Evolutionary conservation across 37 sponge, comb jelly and placozoan species (phyloP), one percentile per base, ranked within the genome.

Genomic region (Trichoplax adhaerens): DNA sequence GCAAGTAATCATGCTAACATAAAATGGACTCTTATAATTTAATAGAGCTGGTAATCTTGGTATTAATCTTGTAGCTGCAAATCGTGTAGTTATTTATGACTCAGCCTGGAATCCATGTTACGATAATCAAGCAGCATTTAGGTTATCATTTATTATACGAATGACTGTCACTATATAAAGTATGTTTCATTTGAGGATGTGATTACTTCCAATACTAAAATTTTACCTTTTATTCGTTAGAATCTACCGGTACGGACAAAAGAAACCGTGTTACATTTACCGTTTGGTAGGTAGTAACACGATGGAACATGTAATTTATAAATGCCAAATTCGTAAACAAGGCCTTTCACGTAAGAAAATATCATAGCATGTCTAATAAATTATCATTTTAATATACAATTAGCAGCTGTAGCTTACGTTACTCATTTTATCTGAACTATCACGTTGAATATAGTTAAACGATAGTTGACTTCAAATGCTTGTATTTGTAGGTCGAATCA

Each of bases 91-190:
- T 4, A 83, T 96, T 7, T 51, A 88, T 72, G 98, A 96, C 58
- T 93, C 91, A 12, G 88, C 98, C 0, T 96, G 98, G 98, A 96
- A 96, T 62, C 98, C 98, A 49, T 96, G 98, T 64, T 86, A 96
- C 73, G 98, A 96, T 68, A 82, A 87, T 0, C 98, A 96, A 80
- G 98, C 98, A 47, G 90, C 91, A 4, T 96, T 93, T 71, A 79
- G 87, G 83, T 82, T 55, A 50, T 55, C 2, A 8, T 56, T 70
- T 5, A 4, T 56, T 70, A 58, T 29, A 5, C 4, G 72, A 29
- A 29, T 29, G 29, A 29, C 29, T 29, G 29, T 29, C 29, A 29
- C 29, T 29, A 29, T 29, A 29, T 29, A 29, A 29, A 29, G 29
- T 29, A 29, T 29, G 29, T 29, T 29, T 29, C 29, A 29, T 60